Conservation (phyloP, 2,888 invertebrate species). For the Leptopilina drosophilae region DNA sequence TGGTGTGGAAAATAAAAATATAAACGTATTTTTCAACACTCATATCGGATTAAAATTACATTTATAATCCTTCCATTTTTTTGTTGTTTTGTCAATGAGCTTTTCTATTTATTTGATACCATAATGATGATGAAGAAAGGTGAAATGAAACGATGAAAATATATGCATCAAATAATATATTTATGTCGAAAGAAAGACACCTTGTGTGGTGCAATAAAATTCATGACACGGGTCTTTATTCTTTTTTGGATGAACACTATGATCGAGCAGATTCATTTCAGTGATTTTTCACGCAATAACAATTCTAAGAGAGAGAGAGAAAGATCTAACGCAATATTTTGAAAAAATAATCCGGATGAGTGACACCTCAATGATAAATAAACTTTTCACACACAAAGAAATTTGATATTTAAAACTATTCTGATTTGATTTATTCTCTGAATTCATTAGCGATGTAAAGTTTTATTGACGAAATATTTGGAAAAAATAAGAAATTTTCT, state of each 20-base stretch:
- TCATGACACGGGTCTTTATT: background rate
- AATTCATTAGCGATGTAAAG: too few relatives aligned
- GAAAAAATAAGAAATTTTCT: too few relatives aligned
- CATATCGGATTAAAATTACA: background rate
- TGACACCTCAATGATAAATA: background rate
- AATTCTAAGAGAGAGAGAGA: background rate
- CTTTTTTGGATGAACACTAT: background rate
- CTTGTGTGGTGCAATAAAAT: conserved; percentile 6
- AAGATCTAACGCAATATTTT: background rate
- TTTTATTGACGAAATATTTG: too few relatives aligned
- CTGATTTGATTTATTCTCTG: too few relatives aligned
- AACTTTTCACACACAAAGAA: too few relatives aligned
- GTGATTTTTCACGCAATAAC: background rate
- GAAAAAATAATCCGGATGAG: background rate
- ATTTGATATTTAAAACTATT: too few relatives aligned
- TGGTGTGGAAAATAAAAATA: background rate
- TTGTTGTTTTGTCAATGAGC: background rate
- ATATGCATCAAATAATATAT: too few relatives aligned
- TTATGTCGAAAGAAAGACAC: background rate
- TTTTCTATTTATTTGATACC: background rate
- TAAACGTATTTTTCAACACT: too few relatives aligned
- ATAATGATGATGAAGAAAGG: background rate
- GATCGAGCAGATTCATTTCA: conserved; percentile 17
- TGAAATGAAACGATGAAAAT: background rate
- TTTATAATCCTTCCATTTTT: background rate